Conservation (phyloP, 2,888 invertebrate genomes). For the Hoplodrina blanda region DNA sequence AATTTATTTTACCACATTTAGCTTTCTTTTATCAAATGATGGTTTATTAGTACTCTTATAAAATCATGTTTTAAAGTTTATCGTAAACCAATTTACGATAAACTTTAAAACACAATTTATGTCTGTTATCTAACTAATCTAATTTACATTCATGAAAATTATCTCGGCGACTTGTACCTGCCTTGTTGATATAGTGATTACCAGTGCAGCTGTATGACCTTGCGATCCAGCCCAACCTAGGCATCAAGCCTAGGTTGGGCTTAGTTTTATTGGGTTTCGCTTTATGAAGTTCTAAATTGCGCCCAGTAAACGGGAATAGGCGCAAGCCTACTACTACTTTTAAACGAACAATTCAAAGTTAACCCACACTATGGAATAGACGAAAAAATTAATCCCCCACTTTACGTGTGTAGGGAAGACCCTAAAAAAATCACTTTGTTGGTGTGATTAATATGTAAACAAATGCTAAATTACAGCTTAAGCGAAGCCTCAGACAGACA, state of each 20-base stretch:
- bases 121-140: slow-evolving; percentile 6
- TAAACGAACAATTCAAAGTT: too few relatives aligned
- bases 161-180: not conserved
- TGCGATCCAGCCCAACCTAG: too few relatives aligned
- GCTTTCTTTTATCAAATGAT: not conserved
- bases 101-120: not conserved
- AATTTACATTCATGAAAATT: slow-evolving; percentile 6
- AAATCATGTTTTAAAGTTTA: not conserved
- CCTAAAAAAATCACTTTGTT: too few relatives aligned
- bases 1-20: not conserved
- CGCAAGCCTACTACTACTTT: too few relatives aligned
- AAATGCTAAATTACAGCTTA: too few relatives aligned
- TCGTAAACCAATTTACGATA: not conserved
- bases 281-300: not conserved
- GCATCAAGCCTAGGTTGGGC: not conserved
- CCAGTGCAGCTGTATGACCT: too few relatives aligned
- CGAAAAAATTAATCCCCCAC: too few relatives aligned
- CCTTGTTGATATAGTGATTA: too few relatives aligned
- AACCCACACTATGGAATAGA: too few relatives aligned
- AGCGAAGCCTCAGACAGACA: too few relatives aligned
- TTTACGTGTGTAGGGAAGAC: too few relatives aligned
- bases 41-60: not conserved
- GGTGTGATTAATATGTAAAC: too few relatives aligned
- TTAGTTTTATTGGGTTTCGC: not conserved
- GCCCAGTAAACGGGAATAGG: not conserved